These are phyloP conservation scores for Ancistrus triradiatus DNA, from an alignment of 2,113 vertebrate species.

Conservation along the genomic window DNA sequence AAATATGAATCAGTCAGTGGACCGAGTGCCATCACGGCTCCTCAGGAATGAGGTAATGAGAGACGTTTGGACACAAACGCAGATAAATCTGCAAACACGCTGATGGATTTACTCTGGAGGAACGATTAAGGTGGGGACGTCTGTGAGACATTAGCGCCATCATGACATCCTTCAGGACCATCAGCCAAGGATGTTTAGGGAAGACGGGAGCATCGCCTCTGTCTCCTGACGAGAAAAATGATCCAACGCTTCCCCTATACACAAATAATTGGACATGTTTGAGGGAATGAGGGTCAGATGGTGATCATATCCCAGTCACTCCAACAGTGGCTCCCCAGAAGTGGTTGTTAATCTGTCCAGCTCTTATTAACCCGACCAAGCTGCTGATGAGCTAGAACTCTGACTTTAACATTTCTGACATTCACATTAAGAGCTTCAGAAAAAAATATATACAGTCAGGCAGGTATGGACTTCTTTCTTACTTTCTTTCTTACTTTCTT, in stretches of 20 bases:
- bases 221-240: conserved; percentile 44
- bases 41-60: background rate
- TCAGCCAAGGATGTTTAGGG: conserved; percentile 33
- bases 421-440: too few species aligned
- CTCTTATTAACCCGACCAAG: too few species aligned
- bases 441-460: too few species aligned
- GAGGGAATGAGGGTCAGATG: too few species aligned
- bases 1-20: background rate
- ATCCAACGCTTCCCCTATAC: background rate
- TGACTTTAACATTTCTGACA: too few species aligned
- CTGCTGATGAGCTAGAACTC: too few species aligned
- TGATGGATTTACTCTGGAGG: conserved; percentile 2
- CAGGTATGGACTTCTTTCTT: too few species aligned
- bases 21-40: background rate
- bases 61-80: conserved; percentile 20
- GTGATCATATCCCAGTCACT: too few species aligned
- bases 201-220: conserved; percentile 6
- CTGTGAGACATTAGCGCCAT: conserved; percentile 26
- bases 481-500: too few species aligned
- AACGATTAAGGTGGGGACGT: conserved; percentile 48
- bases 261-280: too few species aligned
- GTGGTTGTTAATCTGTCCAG: too few species aligned
- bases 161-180: conserved; percentile 36
- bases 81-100: conserved; percentile 15
- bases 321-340: too few species aligned